A percentile compares a stretch with the other conserved stretches of the same genome.
phyloP scores from a whole-genome alignment of 2,888 invertebrate species.

The Andrena chrysosceles region DNA sequence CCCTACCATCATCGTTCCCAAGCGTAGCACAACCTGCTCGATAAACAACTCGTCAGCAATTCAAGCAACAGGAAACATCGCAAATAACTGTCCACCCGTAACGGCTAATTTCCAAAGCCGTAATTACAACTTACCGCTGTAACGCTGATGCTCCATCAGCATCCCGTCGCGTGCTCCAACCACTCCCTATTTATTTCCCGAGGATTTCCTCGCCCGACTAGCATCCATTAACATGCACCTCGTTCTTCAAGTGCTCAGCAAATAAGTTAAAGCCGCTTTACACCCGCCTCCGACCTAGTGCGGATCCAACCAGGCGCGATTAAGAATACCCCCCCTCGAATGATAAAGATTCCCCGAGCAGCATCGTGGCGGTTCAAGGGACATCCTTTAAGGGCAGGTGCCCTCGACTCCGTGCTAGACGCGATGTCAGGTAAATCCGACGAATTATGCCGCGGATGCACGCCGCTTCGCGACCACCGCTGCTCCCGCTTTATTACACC shows the following conservation, averaged over 20 bases:
- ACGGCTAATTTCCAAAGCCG: background rate
- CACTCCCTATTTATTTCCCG: conserved; percentile 19
- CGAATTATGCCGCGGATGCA: conserved; percentile 35
- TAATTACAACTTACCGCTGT: background rate
- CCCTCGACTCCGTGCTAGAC: background rate
- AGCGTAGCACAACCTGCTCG: background rate
- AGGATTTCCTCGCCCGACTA: background rate
- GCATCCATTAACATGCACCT: conserved; percentile 43
- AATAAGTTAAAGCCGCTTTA: conserved; percentile 59
- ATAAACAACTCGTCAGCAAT: background rate
- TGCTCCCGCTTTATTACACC: conserved; percentile 28
- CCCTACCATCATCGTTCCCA: too few relatives aligned
- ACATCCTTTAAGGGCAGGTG: background rate
- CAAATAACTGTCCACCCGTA: background rate
- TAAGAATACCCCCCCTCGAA: conserved; percentile 40
- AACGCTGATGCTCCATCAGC: background rate
- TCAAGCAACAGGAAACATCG: background rate
- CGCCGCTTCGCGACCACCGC: background rate
- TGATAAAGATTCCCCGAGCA: conserved; percentile 28
- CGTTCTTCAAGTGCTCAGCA: conserved; percentile 34
- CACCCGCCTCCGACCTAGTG: background rate
- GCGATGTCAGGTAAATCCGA: conserved; percentile 17
- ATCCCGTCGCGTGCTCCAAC: background rate
- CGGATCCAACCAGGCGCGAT: conserved; percentile 37
- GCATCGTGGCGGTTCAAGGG: conserved; percentile 36